Percentiles rank a stretch among this genome's conserved stretches.
phyloP scores from a whole-genome alignment of 1,140 invertebrate genomes.

The Tenebrio molitor region DNA sequence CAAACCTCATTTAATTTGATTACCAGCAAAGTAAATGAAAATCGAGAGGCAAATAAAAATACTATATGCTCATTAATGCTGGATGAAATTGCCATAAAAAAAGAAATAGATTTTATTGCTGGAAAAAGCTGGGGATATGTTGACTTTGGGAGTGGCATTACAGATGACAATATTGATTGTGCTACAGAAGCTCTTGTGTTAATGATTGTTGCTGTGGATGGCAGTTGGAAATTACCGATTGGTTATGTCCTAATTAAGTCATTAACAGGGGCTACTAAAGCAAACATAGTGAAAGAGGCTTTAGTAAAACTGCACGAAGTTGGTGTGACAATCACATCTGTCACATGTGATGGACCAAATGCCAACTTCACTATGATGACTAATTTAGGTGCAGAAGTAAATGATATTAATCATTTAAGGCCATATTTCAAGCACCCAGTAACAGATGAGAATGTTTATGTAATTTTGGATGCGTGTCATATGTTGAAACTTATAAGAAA shows the following conservation, averaged over 20 bases:
- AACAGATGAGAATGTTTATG: no score
- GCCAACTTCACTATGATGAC: conserved; percentile 51
- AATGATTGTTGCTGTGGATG: not conserved
- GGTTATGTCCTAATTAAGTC: conserved; percentile 49
- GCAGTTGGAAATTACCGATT: conserved; percentile 48
- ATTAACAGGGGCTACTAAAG: conserved; percentile 15
- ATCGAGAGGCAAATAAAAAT: not conserved
- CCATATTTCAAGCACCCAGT: conserved; percentile 21
- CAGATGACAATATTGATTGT: not conserved
- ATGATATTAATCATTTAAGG: conserved; percentile 10
- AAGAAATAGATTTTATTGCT: not conserved
- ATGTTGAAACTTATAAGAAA: conserved; percentile 40
- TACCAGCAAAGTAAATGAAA: no score
- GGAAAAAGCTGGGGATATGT: not conserved
- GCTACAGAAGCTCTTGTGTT: not conserved
- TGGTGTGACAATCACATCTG: conserved; percentile 46
- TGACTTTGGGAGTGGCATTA: not conserved
- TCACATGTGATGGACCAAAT: conserved; percentile 56
- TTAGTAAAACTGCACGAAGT: conserved; percentile 47
- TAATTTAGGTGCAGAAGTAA: conserved; percentile 11
- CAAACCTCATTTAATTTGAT: not conserved
- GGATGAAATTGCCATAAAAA: not conserved
- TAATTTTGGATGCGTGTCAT: conserved; percentile 39
- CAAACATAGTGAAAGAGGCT: conserved; percentile 48
- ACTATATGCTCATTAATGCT: not conserved